phyloP scores from a whole-genome alignment of 2,797 vertebrate species.

The Malacoraja senta region DNA sequence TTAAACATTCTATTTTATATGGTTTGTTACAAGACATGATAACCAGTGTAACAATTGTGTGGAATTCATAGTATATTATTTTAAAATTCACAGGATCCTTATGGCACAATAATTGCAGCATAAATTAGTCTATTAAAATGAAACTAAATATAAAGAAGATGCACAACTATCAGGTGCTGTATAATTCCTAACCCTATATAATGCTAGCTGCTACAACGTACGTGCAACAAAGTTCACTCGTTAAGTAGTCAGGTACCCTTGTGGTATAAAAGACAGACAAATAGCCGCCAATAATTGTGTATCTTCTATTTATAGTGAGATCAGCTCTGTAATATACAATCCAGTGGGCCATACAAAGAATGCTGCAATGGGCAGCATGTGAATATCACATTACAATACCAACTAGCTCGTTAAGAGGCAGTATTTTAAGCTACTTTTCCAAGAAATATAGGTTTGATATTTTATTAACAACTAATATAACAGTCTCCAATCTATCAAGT shows the following conservation, averaged over 20 bases:
- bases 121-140: constrained; percentile 9
- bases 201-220: constrained; percentile 9
- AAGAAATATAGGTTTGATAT: constrained; percentile 63
- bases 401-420: constrained; percentile 66
- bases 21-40: not conserved
- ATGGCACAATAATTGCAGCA: constrained; percentile 23
- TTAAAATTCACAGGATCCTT: not conserved
- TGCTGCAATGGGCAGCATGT: constrained; percentile 66
- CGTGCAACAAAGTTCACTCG: not conserved
- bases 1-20: not conserved
- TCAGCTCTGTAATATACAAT: constrained; percentile 54
- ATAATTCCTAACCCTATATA: not conserved
- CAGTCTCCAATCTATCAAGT: constrained; percentile 58
- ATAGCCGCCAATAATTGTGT: constrained; percentile 17
- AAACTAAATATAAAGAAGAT: constrained; percentile 25
- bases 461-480: constrained; percentile 54
- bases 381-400: constrained; percentile 73
- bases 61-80: not conserved
- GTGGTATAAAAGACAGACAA: not conserved
- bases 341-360: constrained; percentile 65
- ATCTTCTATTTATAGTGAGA: constrained; percentile 21
- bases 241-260: not conserved
- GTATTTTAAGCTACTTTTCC: constrained; percentile 61
- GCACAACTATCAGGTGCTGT: not conserved
- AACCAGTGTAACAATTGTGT: not conserved